Evolutionary conservation across 2,888 invertebrate species (phyloP).

Genomic region (Meteorus colon): DNA sequence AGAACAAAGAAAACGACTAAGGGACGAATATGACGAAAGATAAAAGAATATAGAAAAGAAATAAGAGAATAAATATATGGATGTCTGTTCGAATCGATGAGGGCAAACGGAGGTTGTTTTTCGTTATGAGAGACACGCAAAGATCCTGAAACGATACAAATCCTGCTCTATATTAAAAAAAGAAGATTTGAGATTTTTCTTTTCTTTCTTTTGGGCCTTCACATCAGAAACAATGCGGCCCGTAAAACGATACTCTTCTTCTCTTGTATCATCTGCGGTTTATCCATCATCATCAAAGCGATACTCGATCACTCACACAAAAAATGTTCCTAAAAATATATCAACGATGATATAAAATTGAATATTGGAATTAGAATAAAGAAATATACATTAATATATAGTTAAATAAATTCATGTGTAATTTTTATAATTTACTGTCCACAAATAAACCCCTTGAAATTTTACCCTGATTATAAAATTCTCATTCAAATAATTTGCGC

Average conservation of each 20-base stretch:
- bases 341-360: background rate
- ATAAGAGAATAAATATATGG: background rate
- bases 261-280: background rate
- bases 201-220: background rate
- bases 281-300: slow-evolving; percentile 5
- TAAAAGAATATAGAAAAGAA: background rate
- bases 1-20: background rate
- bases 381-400: background rate
- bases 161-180: background rate
- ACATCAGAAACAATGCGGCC: background rate
- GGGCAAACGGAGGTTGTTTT: slow-evolving; percentile 14
- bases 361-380: background rate
- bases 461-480: no score
- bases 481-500: no score
- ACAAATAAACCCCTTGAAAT: no score
- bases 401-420: background rate
- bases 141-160: background rate
- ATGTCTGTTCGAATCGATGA: slow-evolving; percentile 23
- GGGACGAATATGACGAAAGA: background rate
- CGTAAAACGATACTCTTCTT: background rate
- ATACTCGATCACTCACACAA: slow-evolving; percentile 6
- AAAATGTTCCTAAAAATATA: background rate
- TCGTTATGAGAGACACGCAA: background rate
- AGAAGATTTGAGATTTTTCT: background rate
- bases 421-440: no score